Evolutionary conservation across 2,113 vertebrate species (phyloP).

Genomic region (Camelus bactrianus): DNA sequence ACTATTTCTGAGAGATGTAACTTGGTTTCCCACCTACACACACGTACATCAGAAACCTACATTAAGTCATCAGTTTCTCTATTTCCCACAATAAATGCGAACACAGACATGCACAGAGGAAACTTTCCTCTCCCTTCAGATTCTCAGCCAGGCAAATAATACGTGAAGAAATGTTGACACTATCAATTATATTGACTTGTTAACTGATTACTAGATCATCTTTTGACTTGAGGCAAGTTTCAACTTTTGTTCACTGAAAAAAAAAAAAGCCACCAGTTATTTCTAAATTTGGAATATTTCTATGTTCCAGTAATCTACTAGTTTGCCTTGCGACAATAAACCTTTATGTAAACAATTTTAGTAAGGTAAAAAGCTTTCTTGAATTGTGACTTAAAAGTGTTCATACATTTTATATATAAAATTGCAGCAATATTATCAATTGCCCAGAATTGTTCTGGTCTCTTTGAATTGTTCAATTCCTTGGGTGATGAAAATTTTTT

Average conservation of each 20-base stretch:
- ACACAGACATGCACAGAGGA: not conserved
- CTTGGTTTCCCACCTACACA: not conserved
- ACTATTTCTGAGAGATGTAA: not conserved
- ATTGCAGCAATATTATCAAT: not conserved
- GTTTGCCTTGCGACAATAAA: not conserved
- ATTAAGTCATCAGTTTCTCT: not conserved
- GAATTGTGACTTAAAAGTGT: not conserved
- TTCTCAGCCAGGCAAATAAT: not conserved
- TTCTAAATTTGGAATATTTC: not conserved
- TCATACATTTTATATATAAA: not conserved
- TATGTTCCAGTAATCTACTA: not conserved
- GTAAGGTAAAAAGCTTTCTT: not conserved
- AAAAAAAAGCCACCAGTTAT: not conserved
- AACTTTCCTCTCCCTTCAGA: not conserved
- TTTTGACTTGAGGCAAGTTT: not conserved
- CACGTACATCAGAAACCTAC: not conserved
- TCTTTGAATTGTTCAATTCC: not conserved
- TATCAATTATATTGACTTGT: not conserved
- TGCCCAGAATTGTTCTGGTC: not conserved
- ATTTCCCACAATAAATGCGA: not conserved
- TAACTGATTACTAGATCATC: not conserved
- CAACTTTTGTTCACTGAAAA: not conserved
- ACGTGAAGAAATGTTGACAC: not conserved
- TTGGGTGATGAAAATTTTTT: not conserved
- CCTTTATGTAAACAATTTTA: not conserved